A percentile compares a stretch with the other conserved stretches of the same genome.
These are phyloP conservation scores for Knipowitschia caucasica DNA, from an alignment of 2,797 vertebrate genomes.

Conservation along the genomic window DNA sequence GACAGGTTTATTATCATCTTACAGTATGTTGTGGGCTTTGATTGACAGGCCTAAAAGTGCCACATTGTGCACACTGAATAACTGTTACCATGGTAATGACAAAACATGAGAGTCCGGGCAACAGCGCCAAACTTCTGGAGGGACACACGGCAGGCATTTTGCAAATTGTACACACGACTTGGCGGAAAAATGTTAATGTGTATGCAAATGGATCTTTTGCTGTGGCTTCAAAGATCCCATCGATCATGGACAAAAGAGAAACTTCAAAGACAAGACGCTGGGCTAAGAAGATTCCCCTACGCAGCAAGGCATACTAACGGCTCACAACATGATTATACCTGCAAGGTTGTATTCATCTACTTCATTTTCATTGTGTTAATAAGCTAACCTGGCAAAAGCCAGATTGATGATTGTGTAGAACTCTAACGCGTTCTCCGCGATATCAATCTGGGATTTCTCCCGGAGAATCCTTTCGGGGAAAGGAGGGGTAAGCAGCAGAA, in stretches of 20 bases:
- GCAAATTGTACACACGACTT: slow-evolving; percentile 4
- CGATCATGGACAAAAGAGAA: slow-evolving; percentile 50
- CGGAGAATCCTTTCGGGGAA: no score
- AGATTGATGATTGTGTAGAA: no score
- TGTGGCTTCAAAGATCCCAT: slow-evolving; percentile 56
- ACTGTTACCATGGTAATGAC: slow-evolving; percentile 56
- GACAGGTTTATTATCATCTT: slow-evolving; percentile 32
- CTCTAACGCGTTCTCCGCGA: no score
- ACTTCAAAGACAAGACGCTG: slow-evolving; percentile 57
- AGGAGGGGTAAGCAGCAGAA: no score
- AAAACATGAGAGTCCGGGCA: slow-evolving; percentile 34
- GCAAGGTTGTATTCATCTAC: not conserved
- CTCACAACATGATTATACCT: slow-evolving; percentile 21
- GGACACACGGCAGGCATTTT: slow-evolving; percentile 32
- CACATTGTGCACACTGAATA: slow-evolving; percentile 51
- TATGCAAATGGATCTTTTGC: slow-evolving; percentile 40
- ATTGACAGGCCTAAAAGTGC: slow-evolving; percentile 33
- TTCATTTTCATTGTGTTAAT: slow-evolving; percentile 27
- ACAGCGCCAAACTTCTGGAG: slow-evolving; percentile 17
- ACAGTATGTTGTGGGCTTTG: slow-evolving; percentile 24
- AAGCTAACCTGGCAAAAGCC: no score
- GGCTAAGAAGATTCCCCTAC: slow-evolving; percentile 37
- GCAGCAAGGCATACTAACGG: slow-evolving; percentile 18
- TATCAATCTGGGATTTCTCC: no score
- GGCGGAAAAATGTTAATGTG: slow-evolving; percentile 27